Percentiles rank a stretch among this genome's conserved stretches.
These are phyloP conservation scores for Cosmopolites sordidus DNA, from an alignment of 2,888 invertebrate species.

Conservation along the genomic window DNA sequence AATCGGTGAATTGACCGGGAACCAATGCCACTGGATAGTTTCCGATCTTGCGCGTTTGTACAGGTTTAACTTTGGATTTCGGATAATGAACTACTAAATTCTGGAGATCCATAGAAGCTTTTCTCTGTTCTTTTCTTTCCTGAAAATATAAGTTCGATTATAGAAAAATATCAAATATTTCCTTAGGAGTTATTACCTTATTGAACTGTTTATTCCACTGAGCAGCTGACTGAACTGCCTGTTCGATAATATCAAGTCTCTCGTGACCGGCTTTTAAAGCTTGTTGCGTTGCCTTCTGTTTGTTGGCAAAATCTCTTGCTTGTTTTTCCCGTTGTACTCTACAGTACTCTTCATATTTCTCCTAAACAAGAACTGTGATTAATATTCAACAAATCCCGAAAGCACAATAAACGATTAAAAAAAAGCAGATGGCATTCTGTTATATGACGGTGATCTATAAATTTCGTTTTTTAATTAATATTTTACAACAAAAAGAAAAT, in stretches of 20 bases:
- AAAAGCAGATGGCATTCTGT: too few relatives aligned
- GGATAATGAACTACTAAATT: constrained; percentile 82
- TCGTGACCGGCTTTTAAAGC: constrained; percentile 50
- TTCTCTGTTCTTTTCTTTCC: constrained; percentile 68
- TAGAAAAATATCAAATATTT: not conserved
- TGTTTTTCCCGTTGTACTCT: constrained; percentile 67
- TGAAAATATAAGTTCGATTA: constrained; percentile 14
- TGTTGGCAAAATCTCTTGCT: constrained; percentile 63
- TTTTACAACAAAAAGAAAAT: too few relatives aligned
- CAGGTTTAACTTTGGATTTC: constrained; percentile 48
- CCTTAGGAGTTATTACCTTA: constrained; percentile 53
- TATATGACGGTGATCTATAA: too few relatives aligned
- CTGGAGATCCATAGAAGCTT: constrained; percentile 88
- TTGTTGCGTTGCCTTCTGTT: constrained; percentile 61
- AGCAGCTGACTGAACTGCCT: constrained; percentile 79
- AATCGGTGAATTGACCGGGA: constrained; percentile 94
- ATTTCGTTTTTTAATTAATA: too few relatives aligned
- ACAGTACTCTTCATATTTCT: constrained; percentile 89
- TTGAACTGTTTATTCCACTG: constrained; percentile 88
- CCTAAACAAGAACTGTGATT: too few relatives aligned
- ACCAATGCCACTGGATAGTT: constrained; percentile 90
- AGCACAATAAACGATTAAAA: too few relatives aligned
- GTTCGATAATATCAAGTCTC: constrained; percentile 67
- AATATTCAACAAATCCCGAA: too few relatives aligned
- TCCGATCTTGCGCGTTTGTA: constrained; percentile 55